A percentile compares a stretch with the other conserved stretches of the same genome.
Conservation (phyloP, 2,797 vertebrate species). For the Thamnophis elegans region DNA sequence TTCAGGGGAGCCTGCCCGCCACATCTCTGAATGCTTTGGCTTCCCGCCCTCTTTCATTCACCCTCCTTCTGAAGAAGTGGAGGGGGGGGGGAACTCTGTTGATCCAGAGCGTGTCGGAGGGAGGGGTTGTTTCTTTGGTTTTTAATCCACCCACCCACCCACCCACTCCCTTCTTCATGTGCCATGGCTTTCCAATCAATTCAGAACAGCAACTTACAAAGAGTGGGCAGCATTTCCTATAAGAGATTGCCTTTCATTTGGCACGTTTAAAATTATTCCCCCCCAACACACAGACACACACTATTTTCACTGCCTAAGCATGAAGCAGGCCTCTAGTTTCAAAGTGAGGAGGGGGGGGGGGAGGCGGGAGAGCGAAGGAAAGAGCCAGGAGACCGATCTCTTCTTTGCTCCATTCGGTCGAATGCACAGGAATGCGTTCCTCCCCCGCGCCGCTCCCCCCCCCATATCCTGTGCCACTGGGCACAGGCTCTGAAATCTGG, state of each 20-base stretch:
- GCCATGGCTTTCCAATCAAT: not conserved
- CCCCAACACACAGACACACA: too few species aligned
- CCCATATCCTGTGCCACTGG: not conserved
- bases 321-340: not conserved
- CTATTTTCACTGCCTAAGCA: not conserved
- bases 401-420: not conserved
- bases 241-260: not conserved
- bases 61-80: too few species aligned
- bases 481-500: not conserved
- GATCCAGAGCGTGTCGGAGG: not conserved
- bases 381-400: not conserved
- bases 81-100: not conserved
- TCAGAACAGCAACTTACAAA: not conserved
- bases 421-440: not conserved
- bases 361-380: too few species aligned
- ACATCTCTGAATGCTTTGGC: not conserved
- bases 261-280: not conserved
- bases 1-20: not conserved
- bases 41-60: not conserved
- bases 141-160: not conserved
- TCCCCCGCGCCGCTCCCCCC: rapidly evolving
- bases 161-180: not conserved
- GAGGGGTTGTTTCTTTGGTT: not conserved
- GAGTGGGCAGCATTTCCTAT: not conserved
- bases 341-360: not conserved